Base-by-base conservation (phyloP, 2,888 invertebrate genomes). In the Trichogramma evanescens region DNA sequence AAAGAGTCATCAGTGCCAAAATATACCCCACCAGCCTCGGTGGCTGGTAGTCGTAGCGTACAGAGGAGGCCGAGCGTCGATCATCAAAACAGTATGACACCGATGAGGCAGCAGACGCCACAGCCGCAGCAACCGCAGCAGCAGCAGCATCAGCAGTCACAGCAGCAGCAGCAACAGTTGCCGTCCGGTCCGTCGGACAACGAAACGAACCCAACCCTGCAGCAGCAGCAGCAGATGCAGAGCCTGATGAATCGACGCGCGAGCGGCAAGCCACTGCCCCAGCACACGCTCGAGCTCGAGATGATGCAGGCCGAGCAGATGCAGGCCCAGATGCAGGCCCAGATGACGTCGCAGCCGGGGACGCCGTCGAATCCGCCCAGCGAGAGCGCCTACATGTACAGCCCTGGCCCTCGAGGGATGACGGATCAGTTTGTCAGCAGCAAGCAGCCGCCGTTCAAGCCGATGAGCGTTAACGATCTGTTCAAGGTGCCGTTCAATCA, bases 1-100 rank as follows among this genome's bases (percentile, higher is more conserved):
- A 26, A 26, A 26, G 26, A 26, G 26, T 26, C 26, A 26, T 26
- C 26, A 26, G 26, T 85, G 79, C 83, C 88, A 69, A 87, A 87
- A 70, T 84, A 86, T 76, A 86, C 84, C 78, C 86, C 86, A 74
- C 84, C 85, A 68, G 83, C 82, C 69, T 75, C 80, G 57, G 77
- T 80, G 63, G 80, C 81, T 46, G 78, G 79, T 65, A 80, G 81
- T 71, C 81, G 82, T 9, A 79, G 79, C 45, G 67, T 79, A 5
- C 76, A 76, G 54, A 76, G 76, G 42, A 58, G 69, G 46, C 69
- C 72, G 40, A 70, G 68, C 43, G 61, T 67, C 43, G 74, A 77
- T 58, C 72, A 76, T 41, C 63, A 66, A 0, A 62, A 66, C 5
- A 26, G 26, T 26, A 63, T 61, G 39, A 64, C 62, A 38, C 68